phyloP scores from a whole-genome alignment of 2,113 vertebrate genomes.

The Kryptolebias marmoratus region DNA sequence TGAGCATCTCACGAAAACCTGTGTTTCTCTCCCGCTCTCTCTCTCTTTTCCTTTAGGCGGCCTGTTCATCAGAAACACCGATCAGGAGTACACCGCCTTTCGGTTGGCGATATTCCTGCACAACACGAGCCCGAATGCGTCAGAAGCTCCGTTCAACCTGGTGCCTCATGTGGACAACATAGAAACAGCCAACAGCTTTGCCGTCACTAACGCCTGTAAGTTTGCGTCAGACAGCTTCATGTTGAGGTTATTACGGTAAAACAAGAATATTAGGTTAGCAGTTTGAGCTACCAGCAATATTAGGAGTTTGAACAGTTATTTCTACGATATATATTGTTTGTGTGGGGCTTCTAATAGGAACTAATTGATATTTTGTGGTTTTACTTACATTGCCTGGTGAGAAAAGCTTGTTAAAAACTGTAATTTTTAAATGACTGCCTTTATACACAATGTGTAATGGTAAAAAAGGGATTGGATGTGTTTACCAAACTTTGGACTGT shows the following conservation, averaged over 20 bases:
- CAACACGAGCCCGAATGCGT: constrained; percentile 98
- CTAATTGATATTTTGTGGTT: too few relatives aligned
- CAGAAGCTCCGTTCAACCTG: constrained; percentile 98
- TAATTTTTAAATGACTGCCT: too few relatives aligned
- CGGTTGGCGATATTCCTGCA: constrained; percentile 98
- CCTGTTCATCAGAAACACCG: constrained; percentile 98
- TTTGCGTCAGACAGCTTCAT: constrained; percentile 28
- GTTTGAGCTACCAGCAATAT: too few relatives aligned
- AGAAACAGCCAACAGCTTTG: constrained; percentile 99
- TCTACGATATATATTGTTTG: too few relatives aligned
- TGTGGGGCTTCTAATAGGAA: too few relatives aligned
- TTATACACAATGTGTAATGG: too few relatives aligned
- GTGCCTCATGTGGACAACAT: constrained; percentile 99
- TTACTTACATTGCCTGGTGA: too few relatives aligned
- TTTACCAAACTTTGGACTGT: too few relatives aligned
- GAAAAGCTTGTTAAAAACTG: too few relatives aligned
- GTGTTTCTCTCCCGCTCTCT: not conserved
- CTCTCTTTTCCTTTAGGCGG: constrained; percentile 83
- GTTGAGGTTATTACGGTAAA: not conserved
- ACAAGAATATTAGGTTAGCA: too few relatives aligned
- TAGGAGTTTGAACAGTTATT: too few relatives aligned
- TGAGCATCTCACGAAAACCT: not conserved
- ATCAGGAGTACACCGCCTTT: constrained; percentile 99
- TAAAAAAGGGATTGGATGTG: too few relatives aligned
- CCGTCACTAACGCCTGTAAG: constrained; percentile 99